phyloP scores from a whole-genome alignment of 1,140 invertebrate genomes.

The Zaprionus taronus region DNA sequence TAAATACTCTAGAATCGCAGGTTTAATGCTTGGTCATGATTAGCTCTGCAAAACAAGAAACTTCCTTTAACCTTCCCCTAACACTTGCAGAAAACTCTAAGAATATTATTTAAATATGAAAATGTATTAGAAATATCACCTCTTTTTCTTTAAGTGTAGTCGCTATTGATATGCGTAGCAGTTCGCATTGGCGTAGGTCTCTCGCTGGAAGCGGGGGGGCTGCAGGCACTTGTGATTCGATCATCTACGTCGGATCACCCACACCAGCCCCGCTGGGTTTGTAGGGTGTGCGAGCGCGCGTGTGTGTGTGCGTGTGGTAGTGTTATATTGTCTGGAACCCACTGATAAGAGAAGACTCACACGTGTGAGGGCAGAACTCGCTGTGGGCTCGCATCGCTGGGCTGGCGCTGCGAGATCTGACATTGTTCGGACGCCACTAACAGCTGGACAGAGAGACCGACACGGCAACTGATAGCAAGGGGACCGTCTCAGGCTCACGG shows the following conservation, averaged over 20 bases:
- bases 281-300: background rate
- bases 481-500: background rate
- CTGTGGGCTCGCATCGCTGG: background rate
- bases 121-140: background rate
- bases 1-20: background rate
- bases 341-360: background rate
- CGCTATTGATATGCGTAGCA: background rate
- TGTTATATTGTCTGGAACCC: background rate
- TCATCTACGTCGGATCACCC: background rate
- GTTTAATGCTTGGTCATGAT: background rate
- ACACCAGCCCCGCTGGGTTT: background rate
- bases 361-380: background rate
- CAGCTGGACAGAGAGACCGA: background rate
- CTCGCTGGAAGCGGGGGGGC: background rate
- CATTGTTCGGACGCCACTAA: background rate
- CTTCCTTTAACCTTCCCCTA: background rate
- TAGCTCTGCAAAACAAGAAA: background rate
- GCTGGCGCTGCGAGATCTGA: conserved; percentile 4
- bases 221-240: background rate
- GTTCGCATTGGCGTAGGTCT: background rate
- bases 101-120: background rate
- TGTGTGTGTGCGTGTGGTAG: background rate
- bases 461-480: conserved; percentile 28
- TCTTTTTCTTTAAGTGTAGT: background rate
- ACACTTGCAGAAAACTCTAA: background rate